A percentile compares a stretch with the other conserved stretches of the same genome.
Evolutionary conservation across 1,140 invertebrate genomes (phyloP).

Genomic region (Platyura marginata): DNA sequence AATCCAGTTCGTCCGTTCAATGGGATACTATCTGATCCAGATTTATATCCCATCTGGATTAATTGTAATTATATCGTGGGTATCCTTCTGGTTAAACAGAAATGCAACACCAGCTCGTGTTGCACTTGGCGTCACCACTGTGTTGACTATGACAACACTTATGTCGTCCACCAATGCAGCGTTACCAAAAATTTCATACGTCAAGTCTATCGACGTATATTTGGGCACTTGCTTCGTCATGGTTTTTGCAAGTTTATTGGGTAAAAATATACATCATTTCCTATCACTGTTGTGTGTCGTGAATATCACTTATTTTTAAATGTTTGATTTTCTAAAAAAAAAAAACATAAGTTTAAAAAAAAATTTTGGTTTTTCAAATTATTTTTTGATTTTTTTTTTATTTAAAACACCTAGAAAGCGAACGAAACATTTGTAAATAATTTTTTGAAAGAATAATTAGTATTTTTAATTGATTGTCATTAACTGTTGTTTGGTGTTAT

Average conservation of each 20-base stretch:
- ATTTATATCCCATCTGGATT: constrained; percentile 97
- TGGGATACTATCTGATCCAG: constrained; percentile 99
- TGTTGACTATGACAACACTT: constrained; percentile 96
- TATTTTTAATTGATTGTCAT: no score
- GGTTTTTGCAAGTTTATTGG: constrained; percentile 86
- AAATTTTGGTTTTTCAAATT: no score
- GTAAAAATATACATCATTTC: no score
- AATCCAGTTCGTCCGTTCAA: constrained; percentile 93
- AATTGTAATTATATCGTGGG: constrained; percentile 98
- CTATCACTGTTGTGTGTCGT: no score
- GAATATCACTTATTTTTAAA: no score
- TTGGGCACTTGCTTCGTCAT: constrained; percentile 95
- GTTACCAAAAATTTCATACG: constrained; percentile 95
- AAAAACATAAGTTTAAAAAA: no score
- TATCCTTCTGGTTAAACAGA: constrained; percentile 59
- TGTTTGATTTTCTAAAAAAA: no score
- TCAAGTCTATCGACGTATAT: constrained; percentile 97
- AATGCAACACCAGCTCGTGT: constrained; percentile 94
- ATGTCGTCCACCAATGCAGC: constrained; percentile 97
- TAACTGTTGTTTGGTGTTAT: no score
- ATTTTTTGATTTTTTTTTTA: no score
- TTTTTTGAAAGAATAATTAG: no score
- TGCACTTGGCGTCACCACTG: constrained; percentile 89
- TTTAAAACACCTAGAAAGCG: no score
- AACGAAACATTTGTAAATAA: no score